Evolutionary conservation across 1,140 invertebrate genomes (phyloP), one percentile per base, ranked within the genome.

Genomic region (Solenopsis invicta): DNA sequence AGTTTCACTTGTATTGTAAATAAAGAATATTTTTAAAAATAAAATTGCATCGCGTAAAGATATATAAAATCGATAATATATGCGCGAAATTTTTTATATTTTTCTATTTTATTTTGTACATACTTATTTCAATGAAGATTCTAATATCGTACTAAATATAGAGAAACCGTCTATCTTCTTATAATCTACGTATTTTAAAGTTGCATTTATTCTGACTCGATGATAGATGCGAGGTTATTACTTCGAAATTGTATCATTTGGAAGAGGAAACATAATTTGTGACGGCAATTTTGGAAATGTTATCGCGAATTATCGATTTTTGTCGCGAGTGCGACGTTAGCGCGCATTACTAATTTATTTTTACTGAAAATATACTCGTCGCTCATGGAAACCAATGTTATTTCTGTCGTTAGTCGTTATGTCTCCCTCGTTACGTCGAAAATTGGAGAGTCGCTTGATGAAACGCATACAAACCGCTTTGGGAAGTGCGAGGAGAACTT

Each of bases 261-360:
- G 4, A 13, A 54, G n/a, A 18, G 34, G 34, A 66, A 80, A 66
- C 16, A 45, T 16, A 66, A 80, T 67, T 80, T 80, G 9, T n/a
- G 52, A 78, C 2, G 64, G n/a, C 12, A 80, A 67, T 67, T 67
- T 80, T 13, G 62, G 8, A 54, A 69, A 80, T 67, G n/a, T 66
- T 69, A 80, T 41, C 29, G 9, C 18, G n/a, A 54, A 80, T 80
- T 80, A 80, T 80, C 76, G 76, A 80, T 54, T 69, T 80, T 80
- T 56, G n/a, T 48, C 34, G 13, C 48, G n/a, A 54, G 62, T 78
- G 16, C 59, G 18, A 10, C 41, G 24, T 80, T 4, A 41, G 66
- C 34, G 66, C 34, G 34, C 13, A 34, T n/a, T 37, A n/a, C 48
- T 67, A 80, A 80, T 80, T 80, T 67, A 80, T 80, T 80, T 80